Base-by-base conservation (phyloP, 2,797 vertebrate species). In the Choloepus didactylus region DNA sequence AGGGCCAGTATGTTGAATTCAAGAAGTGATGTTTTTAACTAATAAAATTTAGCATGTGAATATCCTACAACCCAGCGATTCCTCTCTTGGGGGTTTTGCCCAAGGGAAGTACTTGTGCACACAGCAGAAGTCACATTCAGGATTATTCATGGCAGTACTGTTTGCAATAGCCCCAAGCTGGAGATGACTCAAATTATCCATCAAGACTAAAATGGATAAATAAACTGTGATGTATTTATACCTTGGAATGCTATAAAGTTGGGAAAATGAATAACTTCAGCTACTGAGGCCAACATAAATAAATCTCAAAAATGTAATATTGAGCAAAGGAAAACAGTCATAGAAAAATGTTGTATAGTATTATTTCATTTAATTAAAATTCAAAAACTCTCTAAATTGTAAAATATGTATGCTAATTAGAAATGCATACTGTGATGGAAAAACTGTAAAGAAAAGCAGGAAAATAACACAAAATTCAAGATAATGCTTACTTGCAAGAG, bases 291-390 rank as follows among this genome's bases (percentile, higher is more conserved):
- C 38, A 49, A 29, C 27, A n/a, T 46, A 44, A 31, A 72, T 87
- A 60, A 51, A 38, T 85, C 21, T 44, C 29, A 77, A 21, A 94
- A 72, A 89, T 16, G 2, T 35, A 35, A 35, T 35, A 35, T 35
- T 35, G 35, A 35, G 35, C 35, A 35, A 35, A 86, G 49, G 29
- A 81, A 66, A 29, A 12, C 35, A 89, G 1, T 21, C 6, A 56
- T 27, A 41, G 16, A 60, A 44, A 5, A 82, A 66, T 35, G 35
- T 35, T 41, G 15, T 19, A 5, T 21, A 69, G 27, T 64, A 49
- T 62, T 46, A 62, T 56, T 75, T 19, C 6, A 77, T 46, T 87
- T 88, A 92, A 72, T 75, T 94, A 62, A 67, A 62, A 25, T 88
- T 86, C 8, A 79, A 49, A 87, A 86, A 86, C 18, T 77, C 18